phyloP scores from a whole-genome alignment of 2,888 invertebrate species.

The Tenthredo amoena region DNA sequence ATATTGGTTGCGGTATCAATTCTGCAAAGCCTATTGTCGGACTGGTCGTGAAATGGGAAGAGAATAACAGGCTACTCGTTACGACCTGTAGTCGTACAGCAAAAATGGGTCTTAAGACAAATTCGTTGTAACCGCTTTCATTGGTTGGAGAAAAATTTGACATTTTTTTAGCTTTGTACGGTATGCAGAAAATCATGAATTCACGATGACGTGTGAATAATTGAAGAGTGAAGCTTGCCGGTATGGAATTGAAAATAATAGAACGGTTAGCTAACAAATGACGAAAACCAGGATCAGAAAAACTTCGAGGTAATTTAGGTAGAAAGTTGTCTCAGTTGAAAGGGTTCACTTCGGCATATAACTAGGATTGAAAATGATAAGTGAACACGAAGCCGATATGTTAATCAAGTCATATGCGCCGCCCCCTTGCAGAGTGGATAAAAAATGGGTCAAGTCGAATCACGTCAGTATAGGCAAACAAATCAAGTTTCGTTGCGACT shows the following conservation, averaged over 20 bases:
- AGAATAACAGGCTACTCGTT: too few species aligned
- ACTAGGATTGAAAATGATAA: conserved; percentile 24
- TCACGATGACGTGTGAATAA: not conserved
- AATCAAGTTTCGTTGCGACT: conserved; percentile 71
- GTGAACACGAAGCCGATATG: conserved; percentile 38
- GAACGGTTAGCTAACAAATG: conserved; percentile 14
- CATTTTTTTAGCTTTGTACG: not conserved
- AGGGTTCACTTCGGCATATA: not conserved
- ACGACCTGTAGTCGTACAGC: too few species aligned
- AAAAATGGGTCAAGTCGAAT: conserved; percentile 44
- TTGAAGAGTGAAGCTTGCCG: not conserved
- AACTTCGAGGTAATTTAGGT: not conserved
- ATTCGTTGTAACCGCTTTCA: too few species aligned
- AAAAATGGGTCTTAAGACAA: too few species aligned
- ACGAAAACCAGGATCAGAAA: not conserved
- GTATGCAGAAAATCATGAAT: not conserved
- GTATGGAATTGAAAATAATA: not conserved
- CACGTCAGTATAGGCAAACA: conserved; percentile 57
- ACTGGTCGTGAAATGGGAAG: too few species aligned
- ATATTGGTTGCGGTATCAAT: too few species aligned
- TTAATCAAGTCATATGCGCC: conserved; percentile 20
- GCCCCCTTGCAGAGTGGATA: not conserved
- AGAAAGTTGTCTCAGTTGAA: not conserved
- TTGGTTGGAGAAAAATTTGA: too few species aligned
- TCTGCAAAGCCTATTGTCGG: too few species aligned